phyloP scores from a whole-genome alignment of 2,113 vertebrate genomes.

The Ptilonorhynchus violaceus region DNA sequence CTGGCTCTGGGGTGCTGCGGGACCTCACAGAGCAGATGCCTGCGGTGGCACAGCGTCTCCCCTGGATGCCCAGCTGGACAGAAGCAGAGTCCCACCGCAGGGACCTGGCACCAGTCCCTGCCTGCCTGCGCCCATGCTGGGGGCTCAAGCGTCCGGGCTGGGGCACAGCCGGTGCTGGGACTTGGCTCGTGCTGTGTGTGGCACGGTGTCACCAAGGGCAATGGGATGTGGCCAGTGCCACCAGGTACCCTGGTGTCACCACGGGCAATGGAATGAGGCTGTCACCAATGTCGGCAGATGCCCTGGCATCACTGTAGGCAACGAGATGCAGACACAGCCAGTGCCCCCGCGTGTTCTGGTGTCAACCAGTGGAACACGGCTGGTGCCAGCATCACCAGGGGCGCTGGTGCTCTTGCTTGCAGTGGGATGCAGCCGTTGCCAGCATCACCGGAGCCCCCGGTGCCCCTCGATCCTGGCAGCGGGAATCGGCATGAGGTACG shows the following conservation, averaged over 20 bases:
- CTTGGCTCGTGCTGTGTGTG: background rate
- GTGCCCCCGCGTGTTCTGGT: background rate
- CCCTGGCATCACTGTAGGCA: background rate
- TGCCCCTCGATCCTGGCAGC: background rate
- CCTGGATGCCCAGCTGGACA: background rate
- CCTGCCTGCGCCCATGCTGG: background rate
- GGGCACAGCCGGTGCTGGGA: background rate
- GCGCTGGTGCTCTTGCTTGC: background rate
- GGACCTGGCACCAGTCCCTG: background rate
- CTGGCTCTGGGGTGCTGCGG: background rate
- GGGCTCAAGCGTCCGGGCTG: background rate
- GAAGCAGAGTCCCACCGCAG: background rate
- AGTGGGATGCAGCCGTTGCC: background rate
- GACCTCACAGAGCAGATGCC: background rate
- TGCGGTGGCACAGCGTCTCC: background rate
- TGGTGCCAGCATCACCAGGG: background rate
- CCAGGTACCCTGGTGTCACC: background rate
- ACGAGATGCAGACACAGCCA: background rate
- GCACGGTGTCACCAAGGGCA: background rate
- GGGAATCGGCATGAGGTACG: accelerated
- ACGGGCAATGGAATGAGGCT: background rate
- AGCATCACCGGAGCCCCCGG: background rate
- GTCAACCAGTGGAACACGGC: background rate
- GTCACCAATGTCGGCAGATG: background rate
- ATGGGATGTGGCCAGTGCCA: background rate